A percentile compares a stretch with the other conserved stretches of the same genome.
These are phyloP conservation scores for Brachypterus glaber DNA, from an alignment of 2,888 invertebrate genomes.

Conservation along the genomic window DNA sequence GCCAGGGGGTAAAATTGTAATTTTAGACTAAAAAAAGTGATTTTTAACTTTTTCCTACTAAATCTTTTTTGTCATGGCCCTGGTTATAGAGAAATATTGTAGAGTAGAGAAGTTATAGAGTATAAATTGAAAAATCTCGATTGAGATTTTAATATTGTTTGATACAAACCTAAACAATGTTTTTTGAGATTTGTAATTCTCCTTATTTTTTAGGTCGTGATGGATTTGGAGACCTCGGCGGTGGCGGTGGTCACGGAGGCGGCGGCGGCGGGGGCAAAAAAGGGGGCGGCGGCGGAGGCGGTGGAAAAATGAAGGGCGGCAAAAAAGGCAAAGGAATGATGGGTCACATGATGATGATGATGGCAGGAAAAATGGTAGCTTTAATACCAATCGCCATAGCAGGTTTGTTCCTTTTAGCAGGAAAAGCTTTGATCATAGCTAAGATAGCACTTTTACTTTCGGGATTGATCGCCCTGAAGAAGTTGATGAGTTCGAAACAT, in stretches of 20 bases:
- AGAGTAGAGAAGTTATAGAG: too few relatives aligned
- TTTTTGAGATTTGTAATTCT: too few relatives aligned
- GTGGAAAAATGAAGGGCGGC: conserved; percentile 44
- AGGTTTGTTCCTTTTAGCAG: conserved; percentile 66
- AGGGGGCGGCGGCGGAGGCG: too few relatives aligned
- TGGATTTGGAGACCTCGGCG: conserved; percentile 30
- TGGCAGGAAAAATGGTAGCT: conserved; percentile 71
- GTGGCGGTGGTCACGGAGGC: conserved; percentile 34
- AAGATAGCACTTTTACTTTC: conserved; percentile 70
- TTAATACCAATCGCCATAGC: conserved; percentile 70
- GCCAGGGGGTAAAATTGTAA: too few relatives aligned
- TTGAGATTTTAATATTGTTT: too few relatives aligned
- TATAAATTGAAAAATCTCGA: too few relatives aligned
- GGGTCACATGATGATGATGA: conserved; percentile 81
- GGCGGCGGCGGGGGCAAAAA: conserved; percentile 29
- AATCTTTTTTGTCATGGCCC: too few relatives aligned
- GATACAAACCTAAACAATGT: too few relatives aligned
- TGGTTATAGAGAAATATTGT: too few relatives aligned
- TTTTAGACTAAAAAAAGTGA: too few relatives aligned
- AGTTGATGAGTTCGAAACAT: conserved; percentile 58
- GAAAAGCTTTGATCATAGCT: conserved; percentile 67
- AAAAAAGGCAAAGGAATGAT: conserved; percentile 89
- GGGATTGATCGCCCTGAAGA: conserved; percentile 71
- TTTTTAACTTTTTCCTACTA: too few relatives aligned
- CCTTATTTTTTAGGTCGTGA: conserved; percentile 29